Conservation (phyloP, 2,113 vertebrate genomes). For the Salvelinus fontinalis region DNA sequence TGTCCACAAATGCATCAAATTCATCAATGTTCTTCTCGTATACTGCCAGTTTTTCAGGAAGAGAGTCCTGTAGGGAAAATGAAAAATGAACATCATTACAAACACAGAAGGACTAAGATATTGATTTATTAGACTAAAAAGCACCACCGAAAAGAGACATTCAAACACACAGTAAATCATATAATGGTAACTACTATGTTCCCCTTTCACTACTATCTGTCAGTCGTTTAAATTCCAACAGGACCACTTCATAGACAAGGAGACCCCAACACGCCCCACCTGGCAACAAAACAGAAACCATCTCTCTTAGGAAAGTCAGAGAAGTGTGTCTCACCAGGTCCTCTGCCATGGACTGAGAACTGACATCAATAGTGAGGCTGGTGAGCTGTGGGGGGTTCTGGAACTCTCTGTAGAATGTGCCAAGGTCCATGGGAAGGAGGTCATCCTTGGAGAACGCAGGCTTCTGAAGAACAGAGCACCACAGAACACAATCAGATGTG, state of each 20-base stretch:
- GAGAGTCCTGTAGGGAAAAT: conserved; percentile 81
- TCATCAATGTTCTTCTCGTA: conserved; percentile 97
- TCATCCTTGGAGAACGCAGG: conserved; percentile 99
- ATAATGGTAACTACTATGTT: too few relatives aligned
- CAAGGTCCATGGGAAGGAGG: conserved; percentile 95
- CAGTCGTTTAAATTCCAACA: not conserved
- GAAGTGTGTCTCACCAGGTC: conserved; percentile 77
- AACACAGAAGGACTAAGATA: not conserved
- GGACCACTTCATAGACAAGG: not conserved
- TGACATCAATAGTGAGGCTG: conserved; percentile 93
- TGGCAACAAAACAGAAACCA: too few relatives aligned
- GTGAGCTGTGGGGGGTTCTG: conserved; percentile 97
- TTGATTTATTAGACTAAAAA: not conserved
- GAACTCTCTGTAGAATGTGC: conserved; percentile 97
- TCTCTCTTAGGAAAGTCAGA: not conserved
- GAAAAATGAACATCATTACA: not conserved
- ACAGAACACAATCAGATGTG: conserved; percentile 6
- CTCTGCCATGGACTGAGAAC: conserved; percentile 97
- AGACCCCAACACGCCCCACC: not conserved
- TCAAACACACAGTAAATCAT: not conserved
- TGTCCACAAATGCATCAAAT: conserved; percentile 98
- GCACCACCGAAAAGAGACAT: not conserved
- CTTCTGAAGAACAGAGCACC: conserved; percentile 73
- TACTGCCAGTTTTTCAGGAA: conserved; percentile 94
- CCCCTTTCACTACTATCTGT: not conserved